These are phyloP conservation scores for Notothenia coriiceps DNA, from an alignment of 2,113 vertebrate species.

Conservation along the genomic window DNA sequence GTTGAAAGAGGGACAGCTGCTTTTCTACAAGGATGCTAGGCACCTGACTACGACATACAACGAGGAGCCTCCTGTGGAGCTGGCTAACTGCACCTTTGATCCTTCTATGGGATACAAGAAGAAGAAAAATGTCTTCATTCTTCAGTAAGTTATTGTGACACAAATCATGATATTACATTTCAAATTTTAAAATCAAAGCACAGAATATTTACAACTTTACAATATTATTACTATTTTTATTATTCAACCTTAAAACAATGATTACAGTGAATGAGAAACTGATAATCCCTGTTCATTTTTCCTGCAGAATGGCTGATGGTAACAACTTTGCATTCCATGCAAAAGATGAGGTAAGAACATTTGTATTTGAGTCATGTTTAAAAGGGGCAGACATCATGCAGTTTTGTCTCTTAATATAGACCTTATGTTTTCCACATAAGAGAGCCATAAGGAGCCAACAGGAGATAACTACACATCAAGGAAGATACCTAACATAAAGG, in stretches of 20 bases:
- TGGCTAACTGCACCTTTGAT: conserved; percentile 87
- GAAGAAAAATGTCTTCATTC: conserved; percentile 94
- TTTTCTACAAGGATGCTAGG: conserved; percentile 91
- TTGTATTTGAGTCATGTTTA: neutral
- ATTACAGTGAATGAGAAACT: conserved; percentile 10
- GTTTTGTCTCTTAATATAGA: neutral
- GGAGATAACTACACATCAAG: neutral
- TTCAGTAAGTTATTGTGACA: conserved; percentile 81
- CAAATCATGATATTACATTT: neutral
- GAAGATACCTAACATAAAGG: neutral
- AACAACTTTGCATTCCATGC: conserved; percentile 93
- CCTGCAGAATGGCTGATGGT: conserved; percentile 87
- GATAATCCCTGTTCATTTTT: conserved; percentile 42
- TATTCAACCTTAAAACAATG: neutral
- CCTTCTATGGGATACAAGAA: conserved; percentile 93
- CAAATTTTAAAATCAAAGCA: neutral
- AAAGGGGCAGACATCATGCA: neutral
- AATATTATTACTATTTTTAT: neutral
- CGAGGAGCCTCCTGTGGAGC: conserved; percentile 88
- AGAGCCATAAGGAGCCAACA: neutral
- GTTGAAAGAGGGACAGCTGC: conserved; percentile 87
- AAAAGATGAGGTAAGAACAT: conserved; percentile 91
- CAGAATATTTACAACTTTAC: neutral
- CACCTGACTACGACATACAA: conserved; percentile 88
- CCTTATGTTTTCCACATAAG: neutral